Base-by-base conservation (phyloP, 1,140 invertebrate species). In the Drosophila sp. region DNA sequence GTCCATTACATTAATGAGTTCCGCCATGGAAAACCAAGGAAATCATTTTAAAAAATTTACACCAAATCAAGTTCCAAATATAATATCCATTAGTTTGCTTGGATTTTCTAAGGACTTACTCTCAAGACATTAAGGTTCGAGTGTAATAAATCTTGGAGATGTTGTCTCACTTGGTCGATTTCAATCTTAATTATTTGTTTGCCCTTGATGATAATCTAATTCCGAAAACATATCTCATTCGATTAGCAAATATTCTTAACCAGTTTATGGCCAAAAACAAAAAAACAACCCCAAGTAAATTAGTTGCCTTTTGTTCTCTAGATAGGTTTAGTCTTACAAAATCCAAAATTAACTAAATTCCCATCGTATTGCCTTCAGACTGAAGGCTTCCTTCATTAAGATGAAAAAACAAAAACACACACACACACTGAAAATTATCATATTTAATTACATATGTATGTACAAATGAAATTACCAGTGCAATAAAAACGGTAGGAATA, bases 351-450 rank as follows among this genome's bases (percentile, higher is more conserved):
- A 38, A 44, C 58, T 41, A 41, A 56, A 71, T 84, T 84, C 81
- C 81, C 81, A 84, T 77, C 77, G 64, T 57, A 47, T 66, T 35
- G 77, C 77, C 81, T 70, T 85, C 81, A 82, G 40, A 57, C 54
- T 69, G 81, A 84, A 84, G 80, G 81, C 81, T 85, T 85, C 58
- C 44, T 27, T 6, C 63, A 71, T 77, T 72, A 75, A 81, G 57
- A 50, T 57, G 56, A 60, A 60, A 61, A 8, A 44, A 41, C 10
- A 47, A 47, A 35, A 35, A 35, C 8, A 35, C 7, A 35, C 7
- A 35, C 33, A 47, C 44, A 25, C 23, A 47, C 17, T 25, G 5
- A 47, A 60, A 76, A 85, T 85, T 86, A 86, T 66, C 72, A 85
- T 86, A 81, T 70, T 86, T 85, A 86, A 75, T 85, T 86, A 29